Conservation (phyloP, 53 echinoderm and acorn worm species). For the Astropecten irregularis region DNA sequence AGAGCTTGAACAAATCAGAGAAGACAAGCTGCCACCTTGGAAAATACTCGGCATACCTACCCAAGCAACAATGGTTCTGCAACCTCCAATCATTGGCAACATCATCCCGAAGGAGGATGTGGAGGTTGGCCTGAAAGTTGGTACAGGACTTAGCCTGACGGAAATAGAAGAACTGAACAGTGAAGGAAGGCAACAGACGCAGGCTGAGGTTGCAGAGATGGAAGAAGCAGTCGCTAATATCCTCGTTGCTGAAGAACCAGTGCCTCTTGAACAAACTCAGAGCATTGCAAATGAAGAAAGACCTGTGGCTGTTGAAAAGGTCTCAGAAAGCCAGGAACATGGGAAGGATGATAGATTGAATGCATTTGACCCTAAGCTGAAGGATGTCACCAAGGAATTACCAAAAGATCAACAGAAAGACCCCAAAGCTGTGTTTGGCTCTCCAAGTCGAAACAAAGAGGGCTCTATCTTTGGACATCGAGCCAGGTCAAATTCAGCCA, state of each 20-base stretch:
- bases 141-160: background rate
- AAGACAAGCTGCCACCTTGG: conserved; percentile 34
- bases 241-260: conserved; percentile 66
- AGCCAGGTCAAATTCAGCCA: conserved; percentile 61
- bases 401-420: conserved; percentile 55
- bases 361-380: conserved; percentile 11
- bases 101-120: conserved; percentile 21
- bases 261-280: conserved; percentile 54
- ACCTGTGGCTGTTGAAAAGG: conserved; percentile 51
- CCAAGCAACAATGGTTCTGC: conserved; percentile 26
- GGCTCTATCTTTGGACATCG: conserved; percentile 54
- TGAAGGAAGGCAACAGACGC: conserved; percentile 42
- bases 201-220: conserved; percentile 65
- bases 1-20: background rate
- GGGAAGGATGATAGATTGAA: conserved; percentile 6
- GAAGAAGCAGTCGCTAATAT: conserved; percentile 69
- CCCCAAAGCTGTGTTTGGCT: conserved; percentile 20
- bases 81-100: conserved; percentile 10
- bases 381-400: conserved; percentile 28
- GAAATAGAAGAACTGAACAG: background rate
- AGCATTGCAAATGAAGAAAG: conserved; percentile 45
- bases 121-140: conserved; percentile 23
- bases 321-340: conserved; percentile 26
- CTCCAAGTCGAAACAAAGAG: conserved; percentile 66
- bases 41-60: conserved; percentile 31